Evolutionary conservation across 2,113 vertebrate species (phyloP).

Genomic region (Bubo bubo): DNA sequence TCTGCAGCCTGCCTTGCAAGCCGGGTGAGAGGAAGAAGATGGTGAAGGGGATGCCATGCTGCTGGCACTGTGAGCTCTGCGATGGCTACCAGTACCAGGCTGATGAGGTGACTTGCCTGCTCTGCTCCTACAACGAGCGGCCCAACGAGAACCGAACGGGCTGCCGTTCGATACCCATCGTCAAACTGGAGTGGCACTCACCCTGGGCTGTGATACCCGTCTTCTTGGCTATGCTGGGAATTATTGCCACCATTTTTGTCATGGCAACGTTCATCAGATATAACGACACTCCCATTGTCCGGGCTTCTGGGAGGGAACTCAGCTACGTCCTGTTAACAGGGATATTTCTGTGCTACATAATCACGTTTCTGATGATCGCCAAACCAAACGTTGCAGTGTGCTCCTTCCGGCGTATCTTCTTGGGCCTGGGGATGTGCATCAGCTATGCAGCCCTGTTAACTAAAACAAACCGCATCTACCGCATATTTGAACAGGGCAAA

Average conservation of each 20-base stretch:
- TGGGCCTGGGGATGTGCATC: constrained; percentile 96
- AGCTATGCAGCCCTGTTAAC: constrained; percentile 94
- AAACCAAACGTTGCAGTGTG: constrained; percentile 90
- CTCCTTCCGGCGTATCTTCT: constrained; percentile 90
- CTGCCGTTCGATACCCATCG: constrained; percentile 90
- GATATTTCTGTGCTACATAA: constrained; percentile 95
- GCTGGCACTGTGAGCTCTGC: constrained; percentile 94
- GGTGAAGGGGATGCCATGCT: constrained; percentile 92
- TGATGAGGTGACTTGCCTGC: constrained; percentile 90
- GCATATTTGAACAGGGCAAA: constrained; percentile 96
- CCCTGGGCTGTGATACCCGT: constrained; percentile 93
- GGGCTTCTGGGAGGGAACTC: constrained; percentile 91
- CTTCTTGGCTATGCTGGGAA: constrained; percentile 93
- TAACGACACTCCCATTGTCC: constrained; percentile 93
- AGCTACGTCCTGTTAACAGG: constrained; percentile 93
- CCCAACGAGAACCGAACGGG: constrained; percentile 89
- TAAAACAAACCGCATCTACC: constrained; percentile 96
- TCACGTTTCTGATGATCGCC: constrained; percentile 97
- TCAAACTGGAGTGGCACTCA: constrained; percentile 93
- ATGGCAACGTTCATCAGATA: constrained; percentile 92
- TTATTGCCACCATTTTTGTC: constrained; percentile 91
- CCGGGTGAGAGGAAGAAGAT: constrained; percentile 90
- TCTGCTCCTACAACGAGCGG: constrained; percentile 88
- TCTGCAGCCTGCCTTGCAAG: constrained; percentile 90
- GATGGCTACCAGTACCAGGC: constrained; percentile 93